Conservation (phyloP, 2,113 vertebrate genomes). For the Zosterops hypoxanthus region DNA sequence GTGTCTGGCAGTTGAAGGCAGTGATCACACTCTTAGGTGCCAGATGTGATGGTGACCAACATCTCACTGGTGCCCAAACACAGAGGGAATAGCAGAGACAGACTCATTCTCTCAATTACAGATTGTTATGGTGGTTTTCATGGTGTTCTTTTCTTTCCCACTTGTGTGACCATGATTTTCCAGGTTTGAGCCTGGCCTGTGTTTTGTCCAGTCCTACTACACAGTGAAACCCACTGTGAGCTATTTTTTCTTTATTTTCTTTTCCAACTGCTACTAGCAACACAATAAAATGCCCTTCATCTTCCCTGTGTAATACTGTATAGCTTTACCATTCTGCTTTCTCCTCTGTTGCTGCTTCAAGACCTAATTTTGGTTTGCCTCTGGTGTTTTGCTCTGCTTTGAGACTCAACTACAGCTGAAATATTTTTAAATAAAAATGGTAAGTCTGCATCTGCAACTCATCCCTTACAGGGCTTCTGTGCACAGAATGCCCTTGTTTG, state of each 20-base stretch:
- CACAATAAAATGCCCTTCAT: neutral
- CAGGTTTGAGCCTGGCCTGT: neutral
- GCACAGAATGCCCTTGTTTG: neutral
- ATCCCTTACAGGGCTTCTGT: neutral
- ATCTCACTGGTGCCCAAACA: neutral
- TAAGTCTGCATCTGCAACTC: neutral
- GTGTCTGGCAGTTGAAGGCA: neutral
- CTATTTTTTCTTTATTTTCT: neutral
- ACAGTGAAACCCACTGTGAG: neutral
- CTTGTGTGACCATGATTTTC: neutral
- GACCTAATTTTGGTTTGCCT: slow-evolving; percentile 19
- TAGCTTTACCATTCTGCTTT: neutral
- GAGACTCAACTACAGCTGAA: neutral
- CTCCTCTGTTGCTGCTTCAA: neutral
- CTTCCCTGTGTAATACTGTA: neutral
- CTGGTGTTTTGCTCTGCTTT: neutral
- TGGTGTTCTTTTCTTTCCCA: neutral
- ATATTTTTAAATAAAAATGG: slow-evolving; percentile 17
- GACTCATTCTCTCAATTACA: neutral
- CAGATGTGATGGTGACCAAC: neutral
- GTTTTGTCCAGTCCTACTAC: neutral
- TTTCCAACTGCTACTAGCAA: neutral
- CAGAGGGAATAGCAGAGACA: neutral
- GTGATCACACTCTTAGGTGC: neutral
- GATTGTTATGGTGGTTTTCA: neutral